Evolutionary conservation across 2,888 invertebrate genomes (phyloP).

Genomic region (Phragmatobia fuliginosa): DNA sequence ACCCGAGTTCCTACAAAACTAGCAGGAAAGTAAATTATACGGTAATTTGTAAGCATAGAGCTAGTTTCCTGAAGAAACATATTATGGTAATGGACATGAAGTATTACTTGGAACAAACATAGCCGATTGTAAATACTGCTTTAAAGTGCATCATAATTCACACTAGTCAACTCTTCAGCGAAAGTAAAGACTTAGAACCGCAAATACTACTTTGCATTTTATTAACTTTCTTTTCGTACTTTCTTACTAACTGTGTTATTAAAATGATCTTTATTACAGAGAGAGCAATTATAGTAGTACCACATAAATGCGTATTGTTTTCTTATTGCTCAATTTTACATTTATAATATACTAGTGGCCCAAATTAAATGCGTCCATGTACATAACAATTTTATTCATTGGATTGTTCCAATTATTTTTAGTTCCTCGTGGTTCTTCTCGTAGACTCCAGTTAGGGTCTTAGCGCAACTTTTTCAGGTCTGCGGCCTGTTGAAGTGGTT

Average conservation of each 20-base stretch:
- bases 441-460: too few relatives aligned
- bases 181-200: slow-evolving; percentile 48
- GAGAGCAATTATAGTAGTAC: slow-evolving; percentile 35
- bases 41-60: slow-evolving; percentile 5
- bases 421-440: too few relatives aligned
- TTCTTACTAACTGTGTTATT: slow-evolving; percentile 42
- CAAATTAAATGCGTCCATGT: neutral
- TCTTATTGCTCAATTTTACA: neutral
- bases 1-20: neutral
- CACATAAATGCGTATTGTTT: neutral
- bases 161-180: slow-evolving; percentile 47
- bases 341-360: slow-evolving; percentile 7
- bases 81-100: slow-evolving; percentile 51
- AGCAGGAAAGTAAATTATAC: slow-evolving; percentile 1
- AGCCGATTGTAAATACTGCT: slow-evolving; percentile 52
- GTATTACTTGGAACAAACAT: slow-evolving; percentile 47
- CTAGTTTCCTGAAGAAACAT: slow-evolving; percentile 31
- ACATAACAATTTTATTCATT: neutral
- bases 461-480: too few relatives aligned
- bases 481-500: too few relatives aligned
- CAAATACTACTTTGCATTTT: slow-evolving; percentile 49
- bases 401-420: neutral
- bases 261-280: slow-evolving; percentile 38
- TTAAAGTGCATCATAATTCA: slow-evolving; percentile 60
- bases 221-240: slow-evolving; percentile 54